Percentiles rank a stretch among this genome's conserved stretches.
phyloP scores from a whole-genome alignment of 2,113 vertebrate species.

The Hipposideros armiger region DNA sequence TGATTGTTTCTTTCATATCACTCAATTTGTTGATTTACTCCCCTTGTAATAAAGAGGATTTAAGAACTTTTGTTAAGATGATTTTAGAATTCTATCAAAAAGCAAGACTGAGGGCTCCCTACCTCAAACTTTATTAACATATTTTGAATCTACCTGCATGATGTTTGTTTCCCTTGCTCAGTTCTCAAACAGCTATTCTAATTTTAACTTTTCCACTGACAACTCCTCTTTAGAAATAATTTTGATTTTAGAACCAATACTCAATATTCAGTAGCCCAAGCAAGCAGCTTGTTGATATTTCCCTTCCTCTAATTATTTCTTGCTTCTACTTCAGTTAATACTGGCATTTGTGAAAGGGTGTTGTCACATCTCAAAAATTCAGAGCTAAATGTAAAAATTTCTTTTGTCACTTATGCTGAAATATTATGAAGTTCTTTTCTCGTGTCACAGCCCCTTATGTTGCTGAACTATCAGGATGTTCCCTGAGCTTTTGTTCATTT shows the following conservation, averaged over 20 bases:
- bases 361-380: background rate
- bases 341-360: background rate
- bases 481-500: background rate
- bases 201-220: background rate
- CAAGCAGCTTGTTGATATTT: background rate
- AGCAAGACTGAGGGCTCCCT: slow-evolving; percentile 67
- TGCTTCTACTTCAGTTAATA: slow-evolving; percentile 26
- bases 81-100: slow-evolving; percentile 69
- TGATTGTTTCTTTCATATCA: background rate
- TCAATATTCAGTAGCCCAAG: background rate
- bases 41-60: background rate
- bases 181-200: background rate
- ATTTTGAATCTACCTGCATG: background rate
- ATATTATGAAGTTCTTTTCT: background rate
- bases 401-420: slow-evolving; percentile 7
- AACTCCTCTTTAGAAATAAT: background rate
- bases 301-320: background rate
- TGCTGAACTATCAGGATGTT: background rate
- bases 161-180: background rate
- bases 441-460: background rate
- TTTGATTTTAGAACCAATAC: background rate
- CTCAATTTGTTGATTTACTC: background rate
- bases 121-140: slow-evolving; percentile 4
- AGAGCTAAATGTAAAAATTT: background rate
- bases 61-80: slow-evolving; percentile 65